phyloP scores from a whole-genome alignment of 2,797 vertebrate genomes.

The Pterois miles region DNA sequence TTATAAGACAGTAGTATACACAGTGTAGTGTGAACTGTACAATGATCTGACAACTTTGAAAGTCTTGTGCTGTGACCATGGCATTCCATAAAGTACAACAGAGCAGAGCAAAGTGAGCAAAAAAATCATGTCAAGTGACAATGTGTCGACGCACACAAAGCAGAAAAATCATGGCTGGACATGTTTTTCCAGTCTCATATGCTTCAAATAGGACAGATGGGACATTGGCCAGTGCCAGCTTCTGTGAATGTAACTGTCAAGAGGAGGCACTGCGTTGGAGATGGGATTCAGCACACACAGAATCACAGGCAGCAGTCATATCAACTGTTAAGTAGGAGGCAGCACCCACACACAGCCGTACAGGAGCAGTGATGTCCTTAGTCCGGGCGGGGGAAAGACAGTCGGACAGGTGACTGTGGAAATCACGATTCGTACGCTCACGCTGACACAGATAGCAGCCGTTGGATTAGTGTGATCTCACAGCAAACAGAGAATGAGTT shows the following conservation, averaged over 20 bases:
- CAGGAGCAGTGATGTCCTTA: not conserved
- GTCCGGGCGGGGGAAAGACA: not conserved
- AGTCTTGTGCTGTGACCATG: not conserved
- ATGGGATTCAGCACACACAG: conserved; percentile 7
- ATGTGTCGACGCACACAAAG: not conserved
- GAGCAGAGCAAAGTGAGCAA: not conserved
- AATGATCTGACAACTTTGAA: not conserved
- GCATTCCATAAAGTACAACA: not conserved
- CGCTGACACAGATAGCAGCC: conserved; percentile 20
- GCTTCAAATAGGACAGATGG: conserved; percentile 39
- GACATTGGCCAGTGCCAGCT: conserved; percentile 29
- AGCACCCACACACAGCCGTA: conserved; percentile 2
- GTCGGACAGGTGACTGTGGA: conserved; percentile 7
- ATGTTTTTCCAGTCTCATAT: conserved; percentile 14
- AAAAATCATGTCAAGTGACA: not conserved
- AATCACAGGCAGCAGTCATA: conserved; percentile 20
- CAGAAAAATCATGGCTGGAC: not conserved
- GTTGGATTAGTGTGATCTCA: conserved; percentile 46
- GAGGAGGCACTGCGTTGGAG: conserved; percentile 6
- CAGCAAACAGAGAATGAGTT: conserved; percentile 27
- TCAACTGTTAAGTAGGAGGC: conserved; percentile 30
- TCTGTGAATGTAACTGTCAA: conserved; percentile 35
- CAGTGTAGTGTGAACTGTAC: not conserved
- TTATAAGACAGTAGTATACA: no score
- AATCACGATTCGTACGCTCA: conserved; percentile 7